Evolutionary conservation across 2,113 vertebrate genomes (phyloP), one percentile per base, ranked within the genome.

Genomic region (Bambusicola thoracicus): DNA sequence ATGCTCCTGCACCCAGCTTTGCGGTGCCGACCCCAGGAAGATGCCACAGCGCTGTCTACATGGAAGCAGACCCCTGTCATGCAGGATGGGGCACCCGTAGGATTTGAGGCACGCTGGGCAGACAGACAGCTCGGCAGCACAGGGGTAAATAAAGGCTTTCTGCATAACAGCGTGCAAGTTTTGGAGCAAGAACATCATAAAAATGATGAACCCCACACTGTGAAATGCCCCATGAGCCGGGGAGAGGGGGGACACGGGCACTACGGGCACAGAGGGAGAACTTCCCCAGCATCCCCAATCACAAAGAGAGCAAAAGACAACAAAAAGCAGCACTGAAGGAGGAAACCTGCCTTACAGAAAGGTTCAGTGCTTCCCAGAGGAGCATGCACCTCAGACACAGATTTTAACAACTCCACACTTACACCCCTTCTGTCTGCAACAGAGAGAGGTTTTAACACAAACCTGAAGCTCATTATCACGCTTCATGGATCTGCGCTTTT

Each of bases 241-340:
- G 56, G 32, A 66, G 11, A 77, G 21, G 32, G 13, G 24, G 41
- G 32, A 56, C 0, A 0, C 0, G 11, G 66, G 56, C 55, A 48
- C 8, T 4, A 4, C 11, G 9, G 2, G 25, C 18, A 51, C 0
- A 0, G 24, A 78, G 19, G 0, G 0, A 68, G 68, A 67, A 3
- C 6, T 59, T 18, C 58, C 25, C 49, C 29, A 41, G 29, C n/a
- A 16, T 18, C 17, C 19, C 20, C 46, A 58, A 80, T 49, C 51
- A 32, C 29, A 34, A 76, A 20, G 51, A 62, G 18, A 90, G 16
- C n/a, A 61, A 76, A 90, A 30, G 59, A 63, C 2, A 53, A 63
- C 6, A 11, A 36, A 67, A 82, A 34, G 10, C 22, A 49, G 4
- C 18, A 34, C 0, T 0, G 10, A 11, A 27, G 5, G 82, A 44